Evolutionary conservation across 2,797 vertebrate species (phyloP), one percentile per base, ranked within the genome.

Genomic region (Trematomus bernacchii): DNA sequence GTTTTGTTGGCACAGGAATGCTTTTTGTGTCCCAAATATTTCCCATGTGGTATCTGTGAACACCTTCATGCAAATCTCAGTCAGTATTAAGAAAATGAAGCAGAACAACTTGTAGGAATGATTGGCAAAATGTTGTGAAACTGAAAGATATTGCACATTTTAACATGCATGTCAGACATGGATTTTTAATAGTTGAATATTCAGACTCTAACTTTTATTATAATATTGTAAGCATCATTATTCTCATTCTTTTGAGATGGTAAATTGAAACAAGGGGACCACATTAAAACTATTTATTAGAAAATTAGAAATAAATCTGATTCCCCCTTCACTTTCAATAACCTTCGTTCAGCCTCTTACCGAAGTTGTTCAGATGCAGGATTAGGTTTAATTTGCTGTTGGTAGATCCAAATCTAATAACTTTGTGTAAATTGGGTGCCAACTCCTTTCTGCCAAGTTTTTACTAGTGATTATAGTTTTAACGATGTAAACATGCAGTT

Each of bases 1-100:
- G 87, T 91, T 91, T 87, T 85, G 83, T 77, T 94, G 93, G 91
- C 94, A 93, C 82, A 52, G 68, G 77, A 79, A 84, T 44, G 46
- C 64, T 68, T 72, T 77, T 63, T 47, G 70, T 67, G 69, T 89
- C 84, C 82, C 79, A 80, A 85, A 75, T 80, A 92, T 93, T 92
- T 91, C 91, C 90, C 92, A 6, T 61, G 91, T 89, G 90, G 81
- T 81, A 64, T 84, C 73, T 81, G 76, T 69, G 79, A 85, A 83
- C 87, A 89, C 87, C 83, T 86, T 89, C 82, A 86, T 87, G 80
- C 85, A 73, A 87, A 88, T 87, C 82, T 84, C 73, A 71, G 75
- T 71, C 59, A 88, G 74, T 87, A 65, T 85, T 88, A 90, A 85
- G 79, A 90, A 83, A 76, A 84, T 79, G 62, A 82, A 76, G 83